Base-by-base conservation (phyloP, 2,113 vertebrate genomes). In the Mus spicilegus region DNA sequence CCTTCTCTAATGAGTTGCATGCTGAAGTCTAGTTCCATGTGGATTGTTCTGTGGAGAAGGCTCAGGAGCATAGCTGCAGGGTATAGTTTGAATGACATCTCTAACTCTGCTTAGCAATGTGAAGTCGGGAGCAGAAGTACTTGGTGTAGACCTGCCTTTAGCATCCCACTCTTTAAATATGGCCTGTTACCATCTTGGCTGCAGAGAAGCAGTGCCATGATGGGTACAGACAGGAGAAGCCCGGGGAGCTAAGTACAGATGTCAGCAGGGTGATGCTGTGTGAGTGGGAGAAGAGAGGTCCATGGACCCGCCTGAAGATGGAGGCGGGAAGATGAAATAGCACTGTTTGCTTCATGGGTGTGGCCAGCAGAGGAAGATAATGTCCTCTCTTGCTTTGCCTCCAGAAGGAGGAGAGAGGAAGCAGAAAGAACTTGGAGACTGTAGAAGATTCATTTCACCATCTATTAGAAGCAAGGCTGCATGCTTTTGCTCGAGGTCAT, bases 1-100 rank as follows among this genome's bases (percentile, higher is more conserved):
- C 46, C 42, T 84, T 75, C n/a, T 61, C 26, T 46, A 73, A 36
- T 82, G 69, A 98, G 93, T 96, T 95, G 94, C 96, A 82, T 76
- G 67, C 98, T 97, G 63, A 90, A 95, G 97, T 95, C 95, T 97
- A 97, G 96, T 97, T 96, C 97, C 95, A 61, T 92, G 87, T 89
- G 97, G 97, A 97, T 96, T 97, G 89, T 94, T 95, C 94, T 93
- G 91, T 95, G 87, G 87, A 46, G 26, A 81, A 20, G 63, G 56
- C 39, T 70, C 63, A 80, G 3, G 70, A 86, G 11, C 36, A 20
- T 61, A 70, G 58, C 14, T 46, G 84, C 46, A 19, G 30, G 54
- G 22, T 17, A n/a, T 39, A 36, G 19, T 81, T 30, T 36, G 7
- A 92, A 51, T 82, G 39, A 1, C 58, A 51, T 16, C 22, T 56